These are phyloP conservation scores for Syrrhaptes paradoxus DNA, from an alignment of 2,113 vertebrate genomes.

Conservation along the genomic window DNA sequence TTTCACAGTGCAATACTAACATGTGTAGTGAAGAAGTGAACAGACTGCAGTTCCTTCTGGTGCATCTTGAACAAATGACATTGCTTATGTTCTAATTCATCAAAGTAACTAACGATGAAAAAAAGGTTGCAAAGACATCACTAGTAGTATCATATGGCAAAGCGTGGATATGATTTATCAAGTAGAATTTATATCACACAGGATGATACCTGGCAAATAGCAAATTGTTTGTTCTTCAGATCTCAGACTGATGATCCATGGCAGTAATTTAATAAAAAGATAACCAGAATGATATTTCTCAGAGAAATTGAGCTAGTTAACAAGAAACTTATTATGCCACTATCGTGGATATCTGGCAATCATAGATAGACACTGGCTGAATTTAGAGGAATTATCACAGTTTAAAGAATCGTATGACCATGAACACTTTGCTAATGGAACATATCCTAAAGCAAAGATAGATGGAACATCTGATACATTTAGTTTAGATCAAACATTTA, in stretches of 20 bases:
- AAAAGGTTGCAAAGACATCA: not conserved
- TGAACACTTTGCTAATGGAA: not conserved
- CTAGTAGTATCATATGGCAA: not conserved
- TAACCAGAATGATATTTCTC: not conserved
- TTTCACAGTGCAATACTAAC: not conserved
- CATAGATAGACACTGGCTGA: not conserved
- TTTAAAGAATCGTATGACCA: not conserved
- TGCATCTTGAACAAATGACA: not conserved
- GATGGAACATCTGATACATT: not conserved
- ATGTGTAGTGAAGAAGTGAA: not conserved
- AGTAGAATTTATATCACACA: not conserved
- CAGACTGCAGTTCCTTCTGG: slow-evolving; percentile 6
- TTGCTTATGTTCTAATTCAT: slow-evolving; percentile 1
- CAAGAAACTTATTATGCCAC: not conserved
- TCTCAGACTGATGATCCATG: not conserved
- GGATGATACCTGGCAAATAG: not conserved
- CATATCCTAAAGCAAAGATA: not conserved
- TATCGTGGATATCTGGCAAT: not conserved
- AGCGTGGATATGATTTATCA: not conserved
- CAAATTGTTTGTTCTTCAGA: not conserved
- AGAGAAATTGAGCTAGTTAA: not conserved
- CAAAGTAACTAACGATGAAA: not conserved
- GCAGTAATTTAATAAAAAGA: not conserved
- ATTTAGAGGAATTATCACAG: not conserved
- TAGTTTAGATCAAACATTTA: not conserved